Evolutionary conservation across 2,888 invertebrate species (phyloP), one percentile per base, ranked within the genome.

Genomic region (Apodemia mormo): DNA sequence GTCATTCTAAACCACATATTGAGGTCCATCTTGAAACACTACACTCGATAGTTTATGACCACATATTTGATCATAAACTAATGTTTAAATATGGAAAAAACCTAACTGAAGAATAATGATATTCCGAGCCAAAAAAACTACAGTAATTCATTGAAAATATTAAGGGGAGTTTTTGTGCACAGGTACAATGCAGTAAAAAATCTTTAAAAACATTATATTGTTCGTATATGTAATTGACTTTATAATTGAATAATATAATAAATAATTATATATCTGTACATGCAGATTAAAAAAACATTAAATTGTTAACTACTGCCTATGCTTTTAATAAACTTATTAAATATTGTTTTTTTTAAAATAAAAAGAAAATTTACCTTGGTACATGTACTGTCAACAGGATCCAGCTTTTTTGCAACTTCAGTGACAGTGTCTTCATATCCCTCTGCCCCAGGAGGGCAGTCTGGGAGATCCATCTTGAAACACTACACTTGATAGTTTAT

Each of bases 401-500:
- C 85, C 22, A 79, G 81, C 81, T 90, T 64, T 64, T 64, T 64
- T 37, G 33, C 61, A 37, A 88, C 78, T 89, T 90, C 88, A 65
- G 83, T 83, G 71, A 93, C 89, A 2, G 92, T 82, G 78, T 93
- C 93, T 79, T 92, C 77, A 78, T 93, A 93, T 66, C 93, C 93
- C 82, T 93, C 93, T 66, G 93, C 83, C 78, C 93, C 93, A 0
- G 93, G 93, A 56, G 93, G 93, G 78, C 93, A 90, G 80, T 93
- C 93, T 0, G 92, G 92, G 43, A 93, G 86, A 12, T 93, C 93
- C 93, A 93, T 93, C 81, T 87, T 87, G 81, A 86, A 70, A 74
- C 91, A 91, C 92, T 88, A 90, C 91, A 92, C 91, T 90, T 82
- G 81, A 78, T 81, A 83, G 88, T 90, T 87, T 90, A 90, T 90